Percentiles rank a stretch among this genome's conserved stretches.
Conservation (phyloP, 2,113 vertebrate genomes). For the Gadus macrocephalus region DNA sequence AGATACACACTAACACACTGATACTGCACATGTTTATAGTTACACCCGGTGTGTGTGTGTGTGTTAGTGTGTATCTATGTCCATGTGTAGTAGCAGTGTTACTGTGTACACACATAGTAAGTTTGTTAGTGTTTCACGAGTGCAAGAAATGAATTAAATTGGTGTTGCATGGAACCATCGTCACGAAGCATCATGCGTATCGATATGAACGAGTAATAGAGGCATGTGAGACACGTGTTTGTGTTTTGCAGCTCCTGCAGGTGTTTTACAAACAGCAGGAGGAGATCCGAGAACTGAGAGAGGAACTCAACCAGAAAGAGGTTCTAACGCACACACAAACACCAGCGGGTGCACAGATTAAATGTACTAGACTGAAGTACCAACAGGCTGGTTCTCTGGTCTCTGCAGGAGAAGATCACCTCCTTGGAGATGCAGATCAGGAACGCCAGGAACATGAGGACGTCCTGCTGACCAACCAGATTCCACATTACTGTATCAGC, state of each 20-base stretch:
- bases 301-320: constrained; percentile 76
- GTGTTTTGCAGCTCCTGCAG: constrained; percentile 76
- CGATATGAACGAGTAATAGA: too few species aligned
- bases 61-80: not conserved
- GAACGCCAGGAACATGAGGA: constrained; percentile 29
- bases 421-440: constrained; percentile 78
- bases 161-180: too few species aligned
- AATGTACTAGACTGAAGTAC: not conserved
- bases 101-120: too few species aligned
- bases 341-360: not conserved
- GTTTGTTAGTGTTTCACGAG: too few species aligned
- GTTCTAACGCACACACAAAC: constrained; percentile 21
- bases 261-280: constrained; percentile 86
- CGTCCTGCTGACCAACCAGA: constrained; percentile 45
- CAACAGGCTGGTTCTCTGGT: not conserved
- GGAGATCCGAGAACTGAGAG: constrained; percentile 80
- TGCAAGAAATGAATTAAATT: not conserved
- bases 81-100: not conserved
- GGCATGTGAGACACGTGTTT: not conserved
- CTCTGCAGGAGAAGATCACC: constrained; percentile 67
- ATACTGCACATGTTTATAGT: too few species aligned
- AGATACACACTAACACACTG: not conserved
- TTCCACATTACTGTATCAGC: not conserved
- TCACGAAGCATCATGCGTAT: not conserved
- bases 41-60: too few species aligned